Percentiles rank a stretch among this genome's conserved stretches.
These are phyloP conservation scores for Panulirus ornatus DNA, from an alignment of 1,140 invertebrate genomes.

Conservation along the genomic window DNA sequence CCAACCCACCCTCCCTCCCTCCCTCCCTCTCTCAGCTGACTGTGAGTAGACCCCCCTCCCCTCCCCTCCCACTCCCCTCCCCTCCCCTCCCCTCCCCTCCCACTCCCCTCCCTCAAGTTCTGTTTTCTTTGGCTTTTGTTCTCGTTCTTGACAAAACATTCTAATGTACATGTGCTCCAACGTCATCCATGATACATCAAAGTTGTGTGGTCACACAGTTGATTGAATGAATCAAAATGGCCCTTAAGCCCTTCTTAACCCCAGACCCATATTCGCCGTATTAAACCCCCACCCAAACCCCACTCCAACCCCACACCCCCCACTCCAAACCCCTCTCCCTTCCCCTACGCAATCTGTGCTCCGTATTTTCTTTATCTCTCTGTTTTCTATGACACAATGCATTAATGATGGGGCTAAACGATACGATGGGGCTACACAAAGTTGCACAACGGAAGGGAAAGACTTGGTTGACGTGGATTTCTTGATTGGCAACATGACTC, in stretches of 20 bases:
- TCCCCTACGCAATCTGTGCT: background rate
- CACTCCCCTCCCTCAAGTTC: background rate
- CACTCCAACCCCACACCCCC: constrained; percentile 2
- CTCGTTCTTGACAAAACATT: background rate
- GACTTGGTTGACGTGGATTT: no score
- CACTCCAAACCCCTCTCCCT: background rate
- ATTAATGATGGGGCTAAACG: no score
- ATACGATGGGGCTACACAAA: no score
- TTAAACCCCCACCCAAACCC: background rate
- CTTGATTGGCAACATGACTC: no score
- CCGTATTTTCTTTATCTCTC: constrained; percentile 12
- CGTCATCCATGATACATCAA: background rate
- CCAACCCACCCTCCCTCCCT: background rate
- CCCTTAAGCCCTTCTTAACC: background rate
- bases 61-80: background rate
- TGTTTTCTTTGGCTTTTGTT: background rate
- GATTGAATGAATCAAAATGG: no score
- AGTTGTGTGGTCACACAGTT: background rate
- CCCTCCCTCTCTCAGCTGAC: background rate
- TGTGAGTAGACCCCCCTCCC: background rate
- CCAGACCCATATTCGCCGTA: no score
- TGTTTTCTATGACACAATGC: background rate
- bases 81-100: no score
- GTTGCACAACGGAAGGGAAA: no score
- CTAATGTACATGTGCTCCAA: background rate